Base-by-base conservation (phyloP, 2,888 invertebrate genomes). In the Megalurothrips usitatus region DNA sequence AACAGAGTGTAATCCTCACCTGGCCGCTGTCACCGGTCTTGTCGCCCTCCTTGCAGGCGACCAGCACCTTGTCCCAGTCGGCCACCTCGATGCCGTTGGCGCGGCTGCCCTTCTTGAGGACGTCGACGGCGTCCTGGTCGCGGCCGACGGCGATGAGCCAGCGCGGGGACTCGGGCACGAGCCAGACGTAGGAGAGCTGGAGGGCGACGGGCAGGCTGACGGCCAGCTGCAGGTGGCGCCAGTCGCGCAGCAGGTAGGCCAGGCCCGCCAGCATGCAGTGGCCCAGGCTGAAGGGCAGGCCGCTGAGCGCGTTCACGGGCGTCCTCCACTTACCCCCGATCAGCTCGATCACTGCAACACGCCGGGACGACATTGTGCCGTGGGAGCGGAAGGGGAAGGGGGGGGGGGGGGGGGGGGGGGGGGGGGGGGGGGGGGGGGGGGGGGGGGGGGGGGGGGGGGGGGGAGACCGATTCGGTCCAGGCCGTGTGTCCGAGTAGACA, bases 101-200 rank as follows among this genome's bases (percentile, higher is more conserved):
- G 83, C 88, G 90, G 0, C 94, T 94, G 14, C 92, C 93, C 81
- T 89, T 88, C 80, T 90, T 90, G 19, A 95, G 86, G 0, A 93
- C 87, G 52, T 87, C 85, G 4, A 92, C 88, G 0, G 94, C 92
- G 84, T 91, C 88, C 47, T 91, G 90, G 81, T 90, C 89, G 82
- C 89, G 89, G 0, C 93, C 93, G 1, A 91, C 90, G 17, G 92
- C 91, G 78, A 94, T 89, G 11, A 94, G 88, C 94, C 94, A 95
- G 81, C 94, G 89, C 0, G 95, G 94, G 4, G 94, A 94, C 87
- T 95, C 95, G 0, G 94, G 94, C 81, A 94, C 87, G 11, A 93
- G 85, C 90, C 92, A 86, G 9, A 63, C 86, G 80, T 85, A 89
- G 1, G 86, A 85, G 17, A 89, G 84, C 63, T 93, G 88, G 63